Base-by-base conservation (phyloP, 2,888 invertebrate species). In the Rhyacophila evoluta region DNA sequence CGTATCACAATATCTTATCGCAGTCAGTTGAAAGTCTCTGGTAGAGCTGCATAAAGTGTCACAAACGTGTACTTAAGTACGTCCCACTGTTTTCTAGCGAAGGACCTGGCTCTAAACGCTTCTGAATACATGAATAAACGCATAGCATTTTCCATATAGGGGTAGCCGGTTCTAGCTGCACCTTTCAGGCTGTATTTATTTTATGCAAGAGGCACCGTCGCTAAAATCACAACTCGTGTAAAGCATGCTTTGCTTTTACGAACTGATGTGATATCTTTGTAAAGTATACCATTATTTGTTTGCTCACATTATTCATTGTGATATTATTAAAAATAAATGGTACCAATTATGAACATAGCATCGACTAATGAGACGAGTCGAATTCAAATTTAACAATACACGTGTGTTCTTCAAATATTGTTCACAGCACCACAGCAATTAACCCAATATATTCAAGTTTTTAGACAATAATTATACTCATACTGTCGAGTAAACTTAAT, bases 111-210 rank as follows among this genome's bases (percentile, higher is more conserved):
- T 19, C 55, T 55, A 55, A 55, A 55, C 55, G 55, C 55, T 55
- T 25, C 55, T 55, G 55, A 55, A 55, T 55, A 55, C 55, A 55
- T 55, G 25, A 55, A 55, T 55, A 55, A 55, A 55, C 55, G 55
- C 55, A 55, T 25, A 19, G 10, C 55, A 19, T 8, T 55, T 55
- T 55, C 55, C 55, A 55, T 55, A 55, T 55, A 55, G 55, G 55
- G 55, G 55, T 19, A 25, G 25, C 55, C 55, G 25, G 55, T 25
- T 55, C 1, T 25, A 25, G 55, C 55, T 33, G 29, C 8, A 8
- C 15, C 25, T 25, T 19, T 55, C 55, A 10, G 55, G 19, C 19
- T 19, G 25, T 19, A 19, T 25, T 55, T 25, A 8, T 55, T 55
- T 55, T 10, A 55, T 55, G 19, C 55, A 41, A 5, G 2, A 4